These are phyloP conservation scores for Rhagophthalmus giganteus DNA, from an alignment of 2,888 invertebrate genomes.

Conservation along the genomic window DNA sequence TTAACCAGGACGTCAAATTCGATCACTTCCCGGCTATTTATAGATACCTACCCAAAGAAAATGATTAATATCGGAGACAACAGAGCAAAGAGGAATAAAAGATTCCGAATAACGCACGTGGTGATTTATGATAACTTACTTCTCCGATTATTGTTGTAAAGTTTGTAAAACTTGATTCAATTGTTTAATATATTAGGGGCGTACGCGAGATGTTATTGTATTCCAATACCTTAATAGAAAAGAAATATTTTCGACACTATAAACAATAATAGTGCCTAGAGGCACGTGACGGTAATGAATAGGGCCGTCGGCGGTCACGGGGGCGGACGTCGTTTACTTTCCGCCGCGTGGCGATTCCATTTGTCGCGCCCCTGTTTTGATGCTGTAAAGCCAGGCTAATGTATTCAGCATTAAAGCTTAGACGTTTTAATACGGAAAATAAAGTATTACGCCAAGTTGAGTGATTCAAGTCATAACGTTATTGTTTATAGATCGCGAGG, in stretches of 20 bases:
- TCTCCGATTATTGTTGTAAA: too few species aligned
- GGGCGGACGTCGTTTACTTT: conserved; percentile 48
- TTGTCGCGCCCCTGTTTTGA: conserved; percentile 45
- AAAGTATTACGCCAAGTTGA: conserved; percentile 26
- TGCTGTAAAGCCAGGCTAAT: conserved; percentile 35
- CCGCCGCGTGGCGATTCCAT: conserved; percentile 49
- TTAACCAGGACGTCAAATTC: neutral
- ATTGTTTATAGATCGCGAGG: conserved; percentile 35
- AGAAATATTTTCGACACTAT: neutral
- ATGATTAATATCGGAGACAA: too few species aligned
- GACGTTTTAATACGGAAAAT: conserved; percentile 29
- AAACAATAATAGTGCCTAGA: conserved; percentile 18
- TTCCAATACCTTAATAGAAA: neutral
- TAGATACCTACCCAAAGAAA: too few species aligned
- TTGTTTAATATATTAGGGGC: too few species aligned
- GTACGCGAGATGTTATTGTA: too few species aligned
- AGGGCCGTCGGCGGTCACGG: conserved; percentile 43
- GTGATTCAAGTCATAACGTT: conserved; percentile 34
- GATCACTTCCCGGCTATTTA: too few species aligned
- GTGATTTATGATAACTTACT: too few species aligned
- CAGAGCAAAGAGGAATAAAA: too few species aligned
- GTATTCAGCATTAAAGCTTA: conserved; percentile 36
- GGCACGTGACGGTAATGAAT: conserved; percentile 56
- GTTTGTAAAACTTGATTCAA: too few species aligned
- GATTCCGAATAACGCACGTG: too few species aligned